phyloP scores from a whole-genome alignment of 1,140 invertebrate species.

The Monomorium pharaonis region DNA sequence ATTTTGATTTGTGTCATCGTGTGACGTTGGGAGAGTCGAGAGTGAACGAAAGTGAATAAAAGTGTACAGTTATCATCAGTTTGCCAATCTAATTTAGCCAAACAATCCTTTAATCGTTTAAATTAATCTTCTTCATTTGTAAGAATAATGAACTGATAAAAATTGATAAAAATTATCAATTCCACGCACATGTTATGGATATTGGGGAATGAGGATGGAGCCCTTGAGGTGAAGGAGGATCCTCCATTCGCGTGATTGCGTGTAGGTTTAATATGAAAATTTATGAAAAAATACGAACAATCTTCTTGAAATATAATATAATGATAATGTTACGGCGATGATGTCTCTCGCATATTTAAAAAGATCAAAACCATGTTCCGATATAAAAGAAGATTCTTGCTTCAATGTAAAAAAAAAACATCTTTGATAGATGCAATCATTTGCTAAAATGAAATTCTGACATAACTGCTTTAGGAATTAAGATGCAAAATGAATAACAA shows the following conservation, averaged over 20 bases:
- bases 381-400: constrained; percentile 13
- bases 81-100: background rate
- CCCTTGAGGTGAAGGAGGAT: background rate
- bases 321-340: background rate
- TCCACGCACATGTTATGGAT: background rate
- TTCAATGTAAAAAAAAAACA: constrained; percentile 14
- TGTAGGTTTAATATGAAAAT: background rate
- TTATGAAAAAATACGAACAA: background rate
- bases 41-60: constrained; percentile 4
- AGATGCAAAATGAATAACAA: background rate
- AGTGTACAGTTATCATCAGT: background rate
- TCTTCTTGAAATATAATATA: background rate
- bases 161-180: background rate
- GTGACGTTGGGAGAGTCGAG: no score
- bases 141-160: background rate
- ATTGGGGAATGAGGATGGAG: background rate
- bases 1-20: background rate
- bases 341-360: background rate
- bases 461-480: background rate
- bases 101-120: background rate
- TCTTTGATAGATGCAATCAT: background rate
- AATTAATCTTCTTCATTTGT: background rate
- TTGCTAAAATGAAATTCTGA: background rate
- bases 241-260: background rate
- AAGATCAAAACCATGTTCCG: background rate